Evolutionary conservation across 2,888 invertebrate genomes (phyloP), one percentile per base, ranked within the genome.

Genomic region (Pimpla rufipes): DNA sequence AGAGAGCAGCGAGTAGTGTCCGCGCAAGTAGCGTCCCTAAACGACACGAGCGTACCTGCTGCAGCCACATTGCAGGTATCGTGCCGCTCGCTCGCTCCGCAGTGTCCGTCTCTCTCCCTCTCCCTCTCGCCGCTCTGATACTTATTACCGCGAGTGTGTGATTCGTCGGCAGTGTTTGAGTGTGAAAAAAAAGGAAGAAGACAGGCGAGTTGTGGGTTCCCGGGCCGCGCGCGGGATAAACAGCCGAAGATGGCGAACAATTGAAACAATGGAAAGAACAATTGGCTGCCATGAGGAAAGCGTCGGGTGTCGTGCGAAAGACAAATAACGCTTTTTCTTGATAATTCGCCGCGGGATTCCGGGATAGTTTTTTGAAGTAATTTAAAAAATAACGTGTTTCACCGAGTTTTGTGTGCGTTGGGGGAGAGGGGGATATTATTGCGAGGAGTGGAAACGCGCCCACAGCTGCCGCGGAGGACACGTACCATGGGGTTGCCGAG

Each of bases 401-500:
- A 8, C 29, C 35, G 23, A 1, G 21, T 18, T 5, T 40, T 37
- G 47, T 37, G 70, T 16, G 62, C 13, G 13, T 35, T 1, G 52
- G n/a, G 40, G 23, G 37, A 23, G 13, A 7, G 37, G 40, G 55
- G 21, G 2, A 18, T 55, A 79, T 42, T 67, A 16, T 18, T 29
- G 29, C 66, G 16, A 55, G 37, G n/a, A 7, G 16, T 10, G 8
- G 37, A 42, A 68, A 55, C 66, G 66, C 42, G 7, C 1, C 40
- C 18, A 45, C 66, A 66, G 66, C 62, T 64, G 62, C 62, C 4
- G 6, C 35, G 16, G 40, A 64, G 62, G 45, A 59, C 18, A 35
- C 68, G 67, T 64, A 87, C 78, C 84, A 89, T 89, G 89, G 88
- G 87, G 84, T 70, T 85, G 47, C 81, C 71, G 64, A 75, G 83